Evolutionary conservation across 2,888 invertebrate genomes (phyloP).

Genomic region (Calameuta filiformis): DNA sequence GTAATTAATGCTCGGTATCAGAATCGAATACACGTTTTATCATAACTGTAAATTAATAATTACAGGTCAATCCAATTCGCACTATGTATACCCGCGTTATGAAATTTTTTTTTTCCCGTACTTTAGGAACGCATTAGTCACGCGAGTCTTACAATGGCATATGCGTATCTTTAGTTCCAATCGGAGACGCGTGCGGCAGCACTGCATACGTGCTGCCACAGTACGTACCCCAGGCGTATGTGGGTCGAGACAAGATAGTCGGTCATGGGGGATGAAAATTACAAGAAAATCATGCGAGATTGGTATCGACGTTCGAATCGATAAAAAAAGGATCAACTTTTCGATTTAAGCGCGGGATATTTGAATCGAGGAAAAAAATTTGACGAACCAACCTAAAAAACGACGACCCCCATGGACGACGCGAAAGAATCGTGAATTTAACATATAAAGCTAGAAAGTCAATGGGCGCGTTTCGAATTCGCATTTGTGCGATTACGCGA

Average conservation of each 20-base stretch:
- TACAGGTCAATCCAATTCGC: neutral
- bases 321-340: neutral
- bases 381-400: too few relatives aligned
- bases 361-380: neutral
- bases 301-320: neutral
- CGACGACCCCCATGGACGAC: neutral
- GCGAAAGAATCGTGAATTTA: neutral
- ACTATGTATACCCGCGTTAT: too few relatives aligned
- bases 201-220: slow-evolving; percentile 16
- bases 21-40: neutral
- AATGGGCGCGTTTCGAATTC: neutral
- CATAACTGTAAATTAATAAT: neutral
- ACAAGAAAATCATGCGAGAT: neutral
- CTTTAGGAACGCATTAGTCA: neutral
- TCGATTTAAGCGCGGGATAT: neutral
- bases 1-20: neutral
- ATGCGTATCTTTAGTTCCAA: neutral
- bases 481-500: neutral
- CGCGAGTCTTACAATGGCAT: neutral
- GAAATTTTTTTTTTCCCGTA: neutral
- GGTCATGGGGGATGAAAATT: slow-evolving; percentile 19
- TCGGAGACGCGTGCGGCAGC: neutral
- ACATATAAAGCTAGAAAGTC: neutral
- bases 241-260: slow-evolving; percentile 29
- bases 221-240: slow-evolving; percentile 28